Conservation (phyloP, 2,888 invertebrate genomes). For the Dromius quadrimaculatus region DNA sequence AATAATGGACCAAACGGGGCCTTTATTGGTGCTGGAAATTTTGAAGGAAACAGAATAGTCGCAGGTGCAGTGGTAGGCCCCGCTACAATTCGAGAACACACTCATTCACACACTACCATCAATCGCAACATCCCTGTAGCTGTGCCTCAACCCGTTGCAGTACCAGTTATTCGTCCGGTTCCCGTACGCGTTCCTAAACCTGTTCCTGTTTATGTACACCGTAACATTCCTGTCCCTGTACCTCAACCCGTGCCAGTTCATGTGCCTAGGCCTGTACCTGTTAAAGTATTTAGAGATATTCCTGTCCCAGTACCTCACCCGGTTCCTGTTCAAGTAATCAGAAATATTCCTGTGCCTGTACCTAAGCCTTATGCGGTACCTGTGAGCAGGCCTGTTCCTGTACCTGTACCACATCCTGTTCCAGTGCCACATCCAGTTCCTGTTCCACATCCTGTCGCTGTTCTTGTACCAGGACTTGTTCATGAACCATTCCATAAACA, state of each 20-base stretch:
- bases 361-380: conserved; percentile 17
- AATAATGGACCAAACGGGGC: background rate
- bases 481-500: background rate
- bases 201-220: conserved; percentile 13
- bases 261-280: conserved; percentile 7
- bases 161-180: conserved; percentile 6
- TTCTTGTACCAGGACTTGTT: background rate
- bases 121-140: conserved; percentile 18
- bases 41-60: no score
- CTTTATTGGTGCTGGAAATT: background rate
- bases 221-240: conserved; percentile 7
- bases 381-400: conserved; percentile 13
- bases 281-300: background rate
- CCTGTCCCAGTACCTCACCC: conserved; percentile 29
- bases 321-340: background rate
- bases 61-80: background rate
- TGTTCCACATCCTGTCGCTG: background rate
- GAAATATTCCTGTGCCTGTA: conserved; percentile 9
- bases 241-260: conserved; percentile 12
- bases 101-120: conserved; percentile 33
- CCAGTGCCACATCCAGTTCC: conserved; percentile 14
- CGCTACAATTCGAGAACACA: conserved; percentile 6
- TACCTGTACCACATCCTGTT: conserved; percentile 27
- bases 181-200: conserved; percentile 37
- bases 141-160: conserved; percentile 28